phyloP scores from a whole-genome alignment of 2,888 invertebrate species.

The Cheilosia vernalis region DNA sequence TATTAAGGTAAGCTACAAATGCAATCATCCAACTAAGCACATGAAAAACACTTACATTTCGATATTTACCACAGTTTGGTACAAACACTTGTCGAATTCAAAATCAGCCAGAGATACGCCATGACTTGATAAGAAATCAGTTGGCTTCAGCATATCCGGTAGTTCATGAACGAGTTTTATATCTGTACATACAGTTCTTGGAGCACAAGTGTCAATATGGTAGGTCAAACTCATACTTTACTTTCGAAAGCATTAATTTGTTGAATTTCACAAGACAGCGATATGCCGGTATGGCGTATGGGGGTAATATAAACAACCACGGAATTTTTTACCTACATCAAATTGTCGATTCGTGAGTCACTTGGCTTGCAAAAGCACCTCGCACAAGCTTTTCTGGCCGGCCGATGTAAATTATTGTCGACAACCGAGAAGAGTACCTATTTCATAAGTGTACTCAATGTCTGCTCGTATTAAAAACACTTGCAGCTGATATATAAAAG shows the following conservation, averaged over 20 bases:
- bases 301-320: no score
- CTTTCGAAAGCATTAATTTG: not conserved
- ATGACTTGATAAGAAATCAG: constrained; percentile 67
- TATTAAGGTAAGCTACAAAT: constrained; percentile 76
- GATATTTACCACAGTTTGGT: constrained; percentile 65
- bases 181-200: constrained; percentile 86
- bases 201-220: constrained; percentile 84
- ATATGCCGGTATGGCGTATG: no score
- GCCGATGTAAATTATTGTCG: no score
- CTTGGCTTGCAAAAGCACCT: no score
- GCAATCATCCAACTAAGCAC: not conserved
- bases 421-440: no score
- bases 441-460: no score
- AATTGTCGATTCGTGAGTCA: no score
- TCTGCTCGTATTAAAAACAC: no score
- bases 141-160: constrained; percentile 86
- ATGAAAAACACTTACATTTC: not conserved
- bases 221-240: constrained; percentile 18
- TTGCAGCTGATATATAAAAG: constrained; percentile 5
- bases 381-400: no score
- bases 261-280: not conserved
- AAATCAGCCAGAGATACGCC: constrained; percentile 68
- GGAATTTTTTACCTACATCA: no score
- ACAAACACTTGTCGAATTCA: constrained; percentile 69
- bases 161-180: constrained; percentile 86